Percentiles rank a stretch among this genome's conserved stretches.
These are phyloP conservation scores for Limnothrissa miodon DNA, from an alignment of 2,113 vertebrate species.

Conservation along the genomic window DNA sequence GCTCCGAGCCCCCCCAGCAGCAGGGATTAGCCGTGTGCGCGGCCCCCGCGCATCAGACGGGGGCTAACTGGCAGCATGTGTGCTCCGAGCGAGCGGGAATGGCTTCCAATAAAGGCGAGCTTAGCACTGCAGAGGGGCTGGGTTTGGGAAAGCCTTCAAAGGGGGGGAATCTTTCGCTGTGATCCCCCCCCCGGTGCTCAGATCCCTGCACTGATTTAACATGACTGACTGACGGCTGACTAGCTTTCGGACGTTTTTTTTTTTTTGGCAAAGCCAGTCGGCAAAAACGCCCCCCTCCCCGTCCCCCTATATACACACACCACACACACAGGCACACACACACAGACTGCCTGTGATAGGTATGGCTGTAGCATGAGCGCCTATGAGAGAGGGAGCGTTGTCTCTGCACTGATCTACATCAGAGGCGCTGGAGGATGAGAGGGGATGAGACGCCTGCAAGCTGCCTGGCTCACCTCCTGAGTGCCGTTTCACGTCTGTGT, in stretches of 20 bases:
- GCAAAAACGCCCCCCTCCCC: neutral
- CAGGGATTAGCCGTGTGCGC: conserved; percentile 47
- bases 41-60: conserved; percentile 41
- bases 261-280: neutral
- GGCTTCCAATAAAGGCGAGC: conserved; percentile 50
- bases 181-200: conserved; percentile 18
- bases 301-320: neutral
- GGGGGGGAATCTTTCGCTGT: conserved; percentile 18
- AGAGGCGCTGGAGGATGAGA: conserved; percentile 9
- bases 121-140: conserved; percentile 40
- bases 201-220: conserved; percentile 24
- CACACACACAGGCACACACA: neutral
- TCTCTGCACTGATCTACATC: conserved; percentile 6
- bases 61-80: conserved; percentile 54
- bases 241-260: neutral
- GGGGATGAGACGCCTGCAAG: neutral
- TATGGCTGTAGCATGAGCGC: neutral
- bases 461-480: neutral
- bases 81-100: conserved; percentile 50
- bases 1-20: neutral
- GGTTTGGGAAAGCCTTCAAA: conserved; percentile 45
- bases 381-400: neutral
- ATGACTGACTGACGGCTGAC: conserved; percentile 36
- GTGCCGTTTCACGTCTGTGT: neutral
- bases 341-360: neutral